Evolutionary conservation across 1,140 invertebrate genomes (phyloP), one percentile per base, ranked within the genome.

Genomic region (Ephestia elutella): DNA sequence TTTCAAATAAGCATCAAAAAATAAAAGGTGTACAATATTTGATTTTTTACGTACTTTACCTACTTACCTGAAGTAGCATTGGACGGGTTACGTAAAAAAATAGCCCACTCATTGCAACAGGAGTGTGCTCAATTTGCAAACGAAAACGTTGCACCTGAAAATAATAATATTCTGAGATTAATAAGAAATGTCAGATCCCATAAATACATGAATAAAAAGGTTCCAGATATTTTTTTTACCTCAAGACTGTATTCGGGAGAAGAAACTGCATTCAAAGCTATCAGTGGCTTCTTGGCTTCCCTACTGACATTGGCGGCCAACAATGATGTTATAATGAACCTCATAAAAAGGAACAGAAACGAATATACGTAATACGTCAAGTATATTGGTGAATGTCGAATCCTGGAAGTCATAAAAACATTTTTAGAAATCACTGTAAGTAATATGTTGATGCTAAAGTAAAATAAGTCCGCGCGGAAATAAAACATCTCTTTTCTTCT

Each of bases 71-170:
- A 15, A 44, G 38, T 15, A 44, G 38, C 9, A 20, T 11, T 53
- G 19, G 49, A 25, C 70, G 65, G 7, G 75, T 78, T 9, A 80
- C 63, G 20, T 69, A 60, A 57, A 80, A 80, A 35, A 67, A 76
- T 20, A 73, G 28, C 13, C 78, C 78, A 59, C 70, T 78, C 30
- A 80, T 57, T 48, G 68, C 75, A 1, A 71, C 68, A 17, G 65
- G 71, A 11, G 73, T 73, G 56, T 71, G 72, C n/a, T 63, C 67
- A 11, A 78, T 56, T 50, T 80, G 75, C 1, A 68, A 66, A 25
- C 70, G 71, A 49, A 80, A 75, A 30, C 78, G 63, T 55, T 73
- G 71, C 0, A 78, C 68, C 78, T 32, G 1, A 32, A 32, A 7
- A 32, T 5, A 32, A 25, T 25, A 3, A 25, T 25, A 25, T 25